phyloP scores from a whole-genome alignment of 1,140 invertebrate genomes.

The Sarcophaga bullata region DNA sequence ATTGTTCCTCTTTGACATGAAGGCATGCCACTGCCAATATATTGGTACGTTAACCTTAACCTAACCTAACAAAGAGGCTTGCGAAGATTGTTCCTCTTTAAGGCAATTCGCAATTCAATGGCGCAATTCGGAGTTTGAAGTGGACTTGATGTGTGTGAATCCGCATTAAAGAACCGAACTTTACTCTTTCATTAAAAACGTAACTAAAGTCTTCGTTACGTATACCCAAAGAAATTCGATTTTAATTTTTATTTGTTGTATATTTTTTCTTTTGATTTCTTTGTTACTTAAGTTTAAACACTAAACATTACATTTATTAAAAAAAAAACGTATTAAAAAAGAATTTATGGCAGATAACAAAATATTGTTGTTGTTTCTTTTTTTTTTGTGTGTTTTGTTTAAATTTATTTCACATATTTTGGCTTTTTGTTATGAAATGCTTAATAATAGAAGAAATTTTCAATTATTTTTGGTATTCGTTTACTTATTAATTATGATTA shows the following conservation, averaged over 20 bases:
- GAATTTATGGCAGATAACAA: constrained; percentile 33
- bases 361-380: constrained; percentile 13
- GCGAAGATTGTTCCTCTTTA: no score
- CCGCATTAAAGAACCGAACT: no score
- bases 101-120: no score
- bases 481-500: constrained; percentile 28
- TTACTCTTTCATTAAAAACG: no score
- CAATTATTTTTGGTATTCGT: constrained; percentile 34
- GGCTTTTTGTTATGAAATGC: neutral
- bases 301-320: constrained; percentile 37
- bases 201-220: no score
- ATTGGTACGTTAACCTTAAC: no score
- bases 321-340: constrained; percentile 40
- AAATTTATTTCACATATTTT: constrained; percentile 16
- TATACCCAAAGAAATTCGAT: neutral
- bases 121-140: no score
- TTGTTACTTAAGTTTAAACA: constrained; percentile 39
- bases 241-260: constrained; percentile 24
- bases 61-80: no score
- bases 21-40: no score
- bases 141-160: no score
- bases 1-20: no score
- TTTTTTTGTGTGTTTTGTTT: neutral
- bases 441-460: constrained; percentile 12
- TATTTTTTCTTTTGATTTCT: neutral